Evolutionary conservation across 2,888 invertebrate species (phyloP), one percentile per base, ranked within the genome.

Genomic region (Pecten maximus): DNA sequence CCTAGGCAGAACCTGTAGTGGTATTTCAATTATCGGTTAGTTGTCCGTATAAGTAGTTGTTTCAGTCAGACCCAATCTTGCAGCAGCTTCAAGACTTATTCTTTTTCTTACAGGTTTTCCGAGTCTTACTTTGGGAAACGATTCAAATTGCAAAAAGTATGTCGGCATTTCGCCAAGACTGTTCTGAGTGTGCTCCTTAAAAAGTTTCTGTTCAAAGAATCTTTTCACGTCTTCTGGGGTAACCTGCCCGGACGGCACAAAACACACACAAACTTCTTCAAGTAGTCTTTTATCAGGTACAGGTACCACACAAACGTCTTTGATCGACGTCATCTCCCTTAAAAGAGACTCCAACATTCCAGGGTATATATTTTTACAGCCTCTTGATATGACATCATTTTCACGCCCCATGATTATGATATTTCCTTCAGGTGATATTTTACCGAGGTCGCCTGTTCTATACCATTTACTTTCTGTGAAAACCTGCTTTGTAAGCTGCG

Each of bases 281-380:
- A 16, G 16, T 1, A 89, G 39, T 23, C 28, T 40, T 54, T 40
- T 74, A 40, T 89, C 89, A 2, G 89, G 89, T 16, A 89, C 89
- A 28, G 60, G 60, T 39, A 89, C 60, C 28, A 74, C 89, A n/a
- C 60, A n/a, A 40, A 89, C 74, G 12, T 89, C 89, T 19, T 39
- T 40, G 28, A 74, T 40, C 28, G n/a, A 40, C 23, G 35, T 40
- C 40, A 87, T 50, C 44, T 87, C 40, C 88, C 35, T 88, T 87
- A 92, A 88, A 16, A 89, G 87, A 23, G 44, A 23, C 40, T 92
- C 92, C 74, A 92, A 40, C 90, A 89, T 91, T 23, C 86, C 88
- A 0, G 92, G 92, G 40, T 92, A 87, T 10, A 89, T n/a, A n/a
- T n/a, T 44, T 35, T 88, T 40, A 48, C 44, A 35, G 2, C 90